Base-by-base conservation (phyloP, 2,113 vertebrate species). In the Sylvilagus bachmani region DNA sequence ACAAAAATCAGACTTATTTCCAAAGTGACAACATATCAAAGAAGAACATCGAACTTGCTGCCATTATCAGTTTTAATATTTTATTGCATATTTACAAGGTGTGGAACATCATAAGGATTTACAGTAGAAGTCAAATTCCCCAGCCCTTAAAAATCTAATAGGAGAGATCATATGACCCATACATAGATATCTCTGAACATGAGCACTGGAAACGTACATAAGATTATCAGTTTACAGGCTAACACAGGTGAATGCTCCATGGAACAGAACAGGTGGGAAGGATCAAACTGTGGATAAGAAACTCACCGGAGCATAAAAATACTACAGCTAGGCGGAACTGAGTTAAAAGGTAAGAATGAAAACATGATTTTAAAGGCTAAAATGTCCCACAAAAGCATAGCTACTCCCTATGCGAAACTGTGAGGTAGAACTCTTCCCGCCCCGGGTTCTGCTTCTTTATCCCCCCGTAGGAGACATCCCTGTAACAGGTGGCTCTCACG, bases 81-180 rank as follows among this genome's bases (percentile, higher is more conserved):
- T 97, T 97, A 97, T 97, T 97, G 94, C 96, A 95, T 96, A 95
- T 97, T 97, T 97, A 97, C 96, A 97, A 90, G 78, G 69, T 97
- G 55, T 91, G 83, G 92, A 94, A 85, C 95, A 97, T 96, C 94
- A 78, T 96, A 94, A 95, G 88, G 89, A 97, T 92, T 95, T 96
- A 97, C 97, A 97, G 95, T 94, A 97, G 94, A 97, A 93, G 89
- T 86, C 89, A 96, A 95, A 96, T 95, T 93, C 94, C 90, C 85
- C 96, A 97, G 96, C 96, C 94, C 96, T 97, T 97, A 92, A 75
- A 96, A 97, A 86, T 53, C 11, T 79, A 87, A 83, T 92, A 95
- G 86, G 88, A 96, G 95, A 96, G 78, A 75, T 0, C 73, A 74
- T 88, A 91, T 95, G 69, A 93, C 75, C 16, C 36, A 75, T 94